A percentile compares a stretch with the other conserved stretches of the same genome.
These are phyloP conservation scores for Calameuta pallipes DNA, from an alignment of 2,888 invertebrate species.

Conservation along the genomic window DNA sequence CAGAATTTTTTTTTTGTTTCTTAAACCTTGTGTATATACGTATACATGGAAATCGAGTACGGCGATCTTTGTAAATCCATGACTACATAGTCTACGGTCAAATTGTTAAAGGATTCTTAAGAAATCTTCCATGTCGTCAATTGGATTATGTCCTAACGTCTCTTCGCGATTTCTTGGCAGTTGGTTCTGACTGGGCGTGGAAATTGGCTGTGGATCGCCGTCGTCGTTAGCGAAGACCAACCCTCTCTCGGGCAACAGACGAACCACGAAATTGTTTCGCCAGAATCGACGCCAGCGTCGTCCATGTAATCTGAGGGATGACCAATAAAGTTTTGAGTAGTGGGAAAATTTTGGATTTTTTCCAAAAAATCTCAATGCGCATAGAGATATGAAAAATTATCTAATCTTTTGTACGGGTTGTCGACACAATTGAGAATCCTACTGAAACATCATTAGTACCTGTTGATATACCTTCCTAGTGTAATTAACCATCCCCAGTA, in stretches of 20 bases:
- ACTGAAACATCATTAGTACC: constrained; percentile 21
- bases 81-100: neutral
- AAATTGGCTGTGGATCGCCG: constrained; percentile 5
- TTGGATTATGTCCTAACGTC: neutral
- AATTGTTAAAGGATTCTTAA: constrained; percentile 11
- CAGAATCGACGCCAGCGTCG: constrained; percentile 61
- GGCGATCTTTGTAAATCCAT: neutral
- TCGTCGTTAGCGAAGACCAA: constrained; percentile 15
- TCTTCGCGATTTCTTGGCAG: neutral
- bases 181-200: neutral
- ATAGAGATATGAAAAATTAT: neutral
- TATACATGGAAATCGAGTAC: neutral
- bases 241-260: constrained; percentile 48
- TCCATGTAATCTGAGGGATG: constrained; percentile 52
- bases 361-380: neutral
- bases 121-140: constrained; percentile 26
- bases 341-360: neutral
- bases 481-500: constrained; percentile 64
- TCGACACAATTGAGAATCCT: neutral
- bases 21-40: neutral
- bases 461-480: constrained; percentile 56
- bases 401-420: neutral
- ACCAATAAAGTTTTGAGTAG: neutral
- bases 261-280: constrained; percentile 59
- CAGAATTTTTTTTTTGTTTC: neutral